Base-by-base conservation (phyloP, 2,888 invertebrate genomes). In the Tenodera sinensis region DNA sequence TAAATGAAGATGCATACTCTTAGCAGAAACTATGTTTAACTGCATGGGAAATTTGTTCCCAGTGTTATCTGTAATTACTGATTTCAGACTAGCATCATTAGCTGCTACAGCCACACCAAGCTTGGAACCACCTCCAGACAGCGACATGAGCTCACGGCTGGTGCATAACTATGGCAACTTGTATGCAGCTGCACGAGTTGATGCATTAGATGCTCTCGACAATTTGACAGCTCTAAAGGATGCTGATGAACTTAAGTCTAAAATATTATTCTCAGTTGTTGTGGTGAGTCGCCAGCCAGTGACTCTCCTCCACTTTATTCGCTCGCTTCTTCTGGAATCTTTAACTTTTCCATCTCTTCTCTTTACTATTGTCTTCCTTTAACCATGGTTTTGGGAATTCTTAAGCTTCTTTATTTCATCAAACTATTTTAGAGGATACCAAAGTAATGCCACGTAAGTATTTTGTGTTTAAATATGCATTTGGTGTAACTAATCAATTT, bases 191-290 rank as follows among this genome's bases (percentile, higher is more conserved):
- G 97, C 97, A 71, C 95, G 98, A 89, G 96, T 97, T 89, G 97
- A 98, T 92, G 97, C 97, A 0, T 94, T 98, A 91, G 98, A 98
- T 91, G 97, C 98, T 15, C 94, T 99, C 90, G 97, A 98, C 91
- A 95, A 96, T 54, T 94, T 99, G 90, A 96, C 96, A 15, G 97
- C 97, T 91, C 95, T 99, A 89, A 95, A 96, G 89, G 97, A 97
- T 91, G 97, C 97, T 25, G 96, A 97, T 90, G 98, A 98, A 92
- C 95, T 99, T 91, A 99, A 99, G 94, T 96, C 97, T 92, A 99
- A 99, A 95, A 97, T 99, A 91, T 95, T 99, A 91, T 99, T 99
- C 94, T 99, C 98, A 90, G 97, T 98, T 90, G 96, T 98, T 91
- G 99, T 99, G 94, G 99, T 99, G 94, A 96, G 97, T 92, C 89